Conservation (phyloP, 2,888 invertebrate species). For the Agrotis ipsilon region DNA sequence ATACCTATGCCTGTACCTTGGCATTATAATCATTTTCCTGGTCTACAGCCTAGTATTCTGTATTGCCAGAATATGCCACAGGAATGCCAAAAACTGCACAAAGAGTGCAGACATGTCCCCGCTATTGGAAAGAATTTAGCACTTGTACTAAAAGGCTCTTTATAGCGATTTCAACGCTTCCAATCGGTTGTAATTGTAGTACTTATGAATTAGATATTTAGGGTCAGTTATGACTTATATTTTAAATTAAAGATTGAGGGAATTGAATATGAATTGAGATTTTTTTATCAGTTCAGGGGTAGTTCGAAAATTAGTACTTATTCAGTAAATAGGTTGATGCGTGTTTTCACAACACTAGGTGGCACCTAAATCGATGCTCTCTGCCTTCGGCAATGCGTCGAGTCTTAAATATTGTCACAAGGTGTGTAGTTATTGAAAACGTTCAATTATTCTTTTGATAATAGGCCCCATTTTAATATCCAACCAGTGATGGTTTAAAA, state of each 20-base stretch:
- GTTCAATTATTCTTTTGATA: not conserved
- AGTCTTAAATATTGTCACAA: no score
- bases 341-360: not conserved
- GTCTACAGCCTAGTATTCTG: conserved; percentile 69
- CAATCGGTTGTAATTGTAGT: conserved; percentile 27
- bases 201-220: conserved; percentile 24
- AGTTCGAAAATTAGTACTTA: conserved; percentile 12
- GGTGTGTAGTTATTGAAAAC: not conserved
- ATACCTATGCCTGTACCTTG: conserved; percentile 91
- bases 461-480: conserved; percentile 3
- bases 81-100: conserved; percentile 41
- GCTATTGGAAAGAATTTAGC: conserved; percentile 69
- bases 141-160: not conserved
- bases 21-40: conserved; percentile 70
- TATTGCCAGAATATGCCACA: conserved; percentile 63
- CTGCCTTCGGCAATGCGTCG: not conserved
- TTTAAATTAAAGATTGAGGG: conserved; percentile 15
- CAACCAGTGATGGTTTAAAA: not conserved
- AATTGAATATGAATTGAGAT: conserved; percentile 31
- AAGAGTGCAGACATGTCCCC: conserved; percentile 68
- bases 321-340: conserved; percentile 5
- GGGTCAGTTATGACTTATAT: conserved; percentile 1
- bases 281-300: conserved; percentile 11
- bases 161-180: conserved; percentile 2
- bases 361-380: not conserved